A percentile compares a stretch with the other conserved stretches of the same genome.
phyloP scores from a whole-genome alignment of 2,113 vertebrate species.

The Epinephelus cyanopodus region DNA sequence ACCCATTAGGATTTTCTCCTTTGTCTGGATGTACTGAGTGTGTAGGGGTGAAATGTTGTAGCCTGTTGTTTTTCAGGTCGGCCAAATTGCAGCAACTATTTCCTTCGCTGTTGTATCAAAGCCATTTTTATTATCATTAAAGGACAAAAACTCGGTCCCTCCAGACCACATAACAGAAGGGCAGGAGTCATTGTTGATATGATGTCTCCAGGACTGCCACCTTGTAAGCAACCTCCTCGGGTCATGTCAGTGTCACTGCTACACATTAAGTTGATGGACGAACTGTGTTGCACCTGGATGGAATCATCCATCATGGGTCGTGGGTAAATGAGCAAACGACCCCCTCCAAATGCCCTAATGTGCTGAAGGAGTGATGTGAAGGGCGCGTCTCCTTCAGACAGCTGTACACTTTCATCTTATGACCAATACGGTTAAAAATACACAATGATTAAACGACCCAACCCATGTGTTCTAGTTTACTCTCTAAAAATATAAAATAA shows the following conservation, averaged over 20 bases:
- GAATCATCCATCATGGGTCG: slow-evolving; percentile 40
- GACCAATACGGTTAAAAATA: not conserved
- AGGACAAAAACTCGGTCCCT: not conserved
- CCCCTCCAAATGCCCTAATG: not conserved
- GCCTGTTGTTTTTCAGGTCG: not conserved
- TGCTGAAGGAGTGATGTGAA: slow-evolving; percentile 36
- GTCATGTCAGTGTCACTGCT: slow-evolving; percentile 19
- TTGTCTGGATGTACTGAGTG: not conserved
- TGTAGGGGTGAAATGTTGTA: not conserved
- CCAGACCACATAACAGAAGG: not conserved
- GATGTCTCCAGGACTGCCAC: slow-evolving; percentile 1
- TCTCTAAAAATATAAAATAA: not conserved
- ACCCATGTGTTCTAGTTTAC: not conserved
- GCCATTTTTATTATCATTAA: not conserved
- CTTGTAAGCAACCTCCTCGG: slow-evolving; percentile 30
- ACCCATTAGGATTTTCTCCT: slow-evolving; percentile 1
- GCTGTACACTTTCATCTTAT: not conserved
- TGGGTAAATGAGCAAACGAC: slow-evolving; percentile 10
- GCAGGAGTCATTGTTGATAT: slow-evolving; percentile 19
- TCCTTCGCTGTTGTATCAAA: not conserved
- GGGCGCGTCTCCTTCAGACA: slow-evolving; percentile 14
- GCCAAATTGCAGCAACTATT: not conserved
- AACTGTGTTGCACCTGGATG: slow-evolving; percentile 16
- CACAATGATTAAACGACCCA: not conserved
- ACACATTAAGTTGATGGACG: slow-evolving; percentile 49